Base-by-base conservation (phyloP, 2,888 invertebrate species). In the Silvanus unidentatus region DNA sequence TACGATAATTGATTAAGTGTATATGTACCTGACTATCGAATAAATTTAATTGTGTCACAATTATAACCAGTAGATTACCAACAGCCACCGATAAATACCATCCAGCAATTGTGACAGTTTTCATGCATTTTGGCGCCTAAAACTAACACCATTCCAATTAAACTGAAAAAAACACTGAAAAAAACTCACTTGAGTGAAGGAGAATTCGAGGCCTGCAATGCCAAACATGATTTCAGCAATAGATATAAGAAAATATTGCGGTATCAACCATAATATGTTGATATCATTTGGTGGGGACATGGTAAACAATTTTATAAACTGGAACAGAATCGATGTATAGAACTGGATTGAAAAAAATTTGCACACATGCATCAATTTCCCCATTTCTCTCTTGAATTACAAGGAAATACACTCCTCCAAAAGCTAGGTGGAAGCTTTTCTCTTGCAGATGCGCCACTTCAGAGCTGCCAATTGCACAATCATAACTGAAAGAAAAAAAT, bases 151-250 rank as follows among this genome's bases (percentile, higher is more conserved):
- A 39, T 28, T 39, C 27, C 3, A 36, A 15, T 38, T 38, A 12
- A 12, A 11, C 11, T 35, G 10, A n/a, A 9, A 29, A 29, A 39
- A 40, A 57, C 27, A 39, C 13, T 41, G 72, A 64, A 16, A 42
- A 42, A n/a, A n/a, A 37, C 44, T 59, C 69, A 80, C 86, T 77
- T 88, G 85, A 2, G 86, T 86, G 63, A 89, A 91, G 1, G 89
- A 85, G 69, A 91, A 91, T 61, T 87, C 84, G 13, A 90, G 73
- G 0, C 90, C 91, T 2, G 89, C 86, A 4, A 90, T 81, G 1
- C 87, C 86, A 63, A 91, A 87, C 75, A 91, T 80, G 36, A 90
- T 83, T 72, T 92, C 91, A 0, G 86, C 89, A 2, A 84, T 66
- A 0, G 90, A 88, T 42, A 92, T 82, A 9, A 89, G 72, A 28